Conservation (phyloP, 2,113 vertebrate species). For the Castor canadensis region DNA sequence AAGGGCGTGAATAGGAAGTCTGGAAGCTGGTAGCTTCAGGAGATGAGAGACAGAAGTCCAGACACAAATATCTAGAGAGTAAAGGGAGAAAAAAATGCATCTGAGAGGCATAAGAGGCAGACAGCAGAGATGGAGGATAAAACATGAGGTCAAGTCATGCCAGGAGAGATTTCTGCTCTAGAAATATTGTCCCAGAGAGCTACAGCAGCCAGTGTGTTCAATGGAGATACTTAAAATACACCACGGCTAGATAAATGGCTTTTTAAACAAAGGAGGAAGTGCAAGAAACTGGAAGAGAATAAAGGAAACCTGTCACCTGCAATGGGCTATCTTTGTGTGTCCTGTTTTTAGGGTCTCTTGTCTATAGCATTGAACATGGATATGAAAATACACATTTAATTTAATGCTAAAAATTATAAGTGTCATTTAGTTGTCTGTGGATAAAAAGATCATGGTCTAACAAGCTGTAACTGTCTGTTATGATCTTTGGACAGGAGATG, state of each 20-base stretch:
- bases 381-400: background rate
- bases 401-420: background rate
- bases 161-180: background rate
- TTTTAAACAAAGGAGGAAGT: background rate
- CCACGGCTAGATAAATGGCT: background rate
- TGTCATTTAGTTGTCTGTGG: background rate
- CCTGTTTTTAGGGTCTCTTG: background rate
- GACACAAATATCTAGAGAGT: background rate
- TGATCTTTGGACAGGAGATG: background rate
- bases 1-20: background rate
- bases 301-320: background rate
- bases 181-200: background rate
- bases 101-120: background rate
- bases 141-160: fast-evolving
- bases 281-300: background rate
- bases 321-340: background rate
- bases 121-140: background rate
- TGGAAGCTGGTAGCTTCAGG: background rate
- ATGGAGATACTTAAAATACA: background rate
- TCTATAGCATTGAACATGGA: background rate
- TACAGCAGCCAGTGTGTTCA: background rate
- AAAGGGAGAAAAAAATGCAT: background rate
- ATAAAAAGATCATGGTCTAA: background rate
- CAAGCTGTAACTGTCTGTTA: background rate
- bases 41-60: background rate